These are phyloP conservation scores for Sylvietta virens DNA, from an alignment of 2,113 vertebrate species.

Conservation along the genomic window DNA sequence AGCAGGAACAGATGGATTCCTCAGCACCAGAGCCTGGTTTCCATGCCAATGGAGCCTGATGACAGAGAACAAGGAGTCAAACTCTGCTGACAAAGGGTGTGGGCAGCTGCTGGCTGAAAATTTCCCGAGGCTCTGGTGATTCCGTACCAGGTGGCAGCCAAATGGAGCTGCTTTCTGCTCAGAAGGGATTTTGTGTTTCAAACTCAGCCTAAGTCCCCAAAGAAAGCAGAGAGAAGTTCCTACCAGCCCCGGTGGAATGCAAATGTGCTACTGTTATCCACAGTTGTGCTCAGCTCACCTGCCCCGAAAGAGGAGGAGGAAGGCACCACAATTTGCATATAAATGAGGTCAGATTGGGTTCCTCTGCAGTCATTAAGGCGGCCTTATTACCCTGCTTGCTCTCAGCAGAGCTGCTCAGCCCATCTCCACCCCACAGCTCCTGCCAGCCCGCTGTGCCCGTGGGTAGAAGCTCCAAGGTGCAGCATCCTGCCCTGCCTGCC, in stretches of 20 bases:
- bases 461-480: not conserved
- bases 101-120: not conserved
- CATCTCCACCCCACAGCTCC: not conserved
- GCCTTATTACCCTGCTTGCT: not conserved
- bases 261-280: not conserved
- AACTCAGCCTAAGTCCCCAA: not conserved
- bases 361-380: not conserved
- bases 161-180: not conserved
- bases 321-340: not conserved
- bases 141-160: not conserved
- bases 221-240: not conserved
- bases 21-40: not conserved
- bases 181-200: not conserved
- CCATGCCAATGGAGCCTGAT: not conserved
- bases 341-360: not conserved
- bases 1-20: constrained; percentile 6
- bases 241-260: not conserved
- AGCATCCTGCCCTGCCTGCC: not conserved
- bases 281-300: not conserved
- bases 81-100: not conserved
- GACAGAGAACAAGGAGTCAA: not conserved
- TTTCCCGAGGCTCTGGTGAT: not conserved
- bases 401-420: not conserved
- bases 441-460: not conserved
- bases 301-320: not conserved